These are phyloP conservation scores for Littorina saxatilis DNA, from an alignment of 1,140 invertebrate species.

Conservation along the genomic window DNA sequence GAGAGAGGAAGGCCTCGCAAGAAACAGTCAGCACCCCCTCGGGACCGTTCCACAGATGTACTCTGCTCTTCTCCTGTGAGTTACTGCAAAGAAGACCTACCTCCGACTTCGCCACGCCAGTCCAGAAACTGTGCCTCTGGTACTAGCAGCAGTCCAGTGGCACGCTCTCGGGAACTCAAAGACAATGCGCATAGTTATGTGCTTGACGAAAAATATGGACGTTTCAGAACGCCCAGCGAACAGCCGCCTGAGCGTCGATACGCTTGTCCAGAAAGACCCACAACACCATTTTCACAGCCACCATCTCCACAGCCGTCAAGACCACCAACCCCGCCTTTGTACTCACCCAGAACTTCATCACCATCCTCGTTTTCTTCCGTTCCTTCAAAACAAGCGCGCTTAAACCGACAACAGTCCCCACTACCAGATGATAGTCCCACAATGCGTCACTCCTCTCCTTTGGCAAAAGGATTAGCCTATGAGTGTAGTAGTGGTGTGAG, in stretches of 20 bases:
- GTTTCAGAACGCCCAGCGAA: background rate
- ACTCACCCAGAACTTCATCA: background rate
- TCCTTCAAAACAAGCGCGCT: background rate
- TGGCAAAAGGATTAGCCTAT: background rate
- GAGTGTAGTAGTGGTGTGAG: background rate
- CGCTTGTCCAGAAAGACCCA: background rate
- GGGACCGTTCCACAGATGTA: background rate
- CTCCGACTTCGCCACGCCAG: too few relatives aligned
- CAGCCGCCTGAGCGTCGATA: background rate
- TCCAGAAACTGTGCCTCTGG: too few relatives aligned
- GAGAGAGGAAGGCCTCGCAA: constrained; percentile 1
- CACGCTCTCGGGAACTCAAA: too few relatives aligned
- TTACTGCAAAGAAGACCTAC: too few relatives aligned
- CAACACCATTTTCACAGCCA: background rate
- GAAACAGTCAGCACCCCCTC: background rate
- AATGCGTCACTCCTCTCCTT: background rate
- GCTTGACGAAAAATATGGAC: background rate
- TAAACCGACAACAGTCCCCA: background rate
- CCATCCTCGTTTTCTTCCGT: background rate
- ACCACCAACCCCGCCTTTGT: constrained; percentile 4
- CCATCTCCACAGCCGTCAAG: background rate
- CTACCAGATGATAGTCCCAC: too few relatives aligned
- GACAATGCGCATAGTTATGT: too few relatives aligned
- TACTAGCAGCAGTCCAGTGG: too few relatives aligned
- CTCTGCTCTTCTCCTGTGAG: too few relatives aligned